Evolutionary conservation across 1,140 invertebrate genomes (phyloP), one percentile per base, ranked within the genome.

Genomic region (Babylonia areolata): DNA sequence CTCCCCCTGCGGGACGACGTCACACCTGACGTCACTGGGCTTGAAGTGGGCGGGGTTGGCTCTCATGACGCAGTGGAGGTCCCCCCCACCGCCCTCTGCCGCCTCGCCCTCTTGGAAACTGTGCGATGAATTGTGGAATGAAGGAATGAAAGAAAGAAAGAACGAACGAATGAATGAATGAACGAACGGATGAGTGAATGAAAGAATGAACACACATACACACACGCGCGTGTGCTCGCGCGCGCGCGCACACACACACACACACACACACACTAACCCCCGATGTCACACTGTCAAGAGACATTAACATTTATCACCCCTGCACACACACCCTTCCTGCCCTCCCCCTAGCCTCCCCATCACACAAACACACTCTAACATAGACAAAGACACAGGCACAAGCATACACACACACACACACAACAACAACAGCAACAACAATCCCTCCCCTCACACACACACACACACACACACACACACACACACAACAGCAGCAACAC

Each of bases 41-140:
- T 88, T 86, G 51, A 90, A 90, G 23, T 86, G 75, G 37, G 79
- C 85, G 0, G 89, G 87, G 75, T 87, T 28, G 5, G 81, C 88
- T 54, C 89, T 83, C 23, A 91, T 71, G 35, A 89, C 58, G 85
- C 89, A 91, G 2, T 75, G 86, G 39, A 90, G 46, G 35, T 85
- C 86, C 1, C 71, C n/a, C n/a, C n/a, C n/a, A n/a, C n/a, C 84
- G 23, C 54, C 73, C 35, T 81, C 54, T n/a, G n/a, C n/a, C n/a
- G n/a, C n/a, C n/a, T n/a, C n/a, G n/a, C n/a, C n/a, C n/a, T n/a
- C n/a, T n/a, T n/a, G n/a, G n/a, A n/a, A n/a, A n/a, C n/a, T n/a
- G n/a, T n/a, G n/a, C n/a, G n/a, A n/a, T n/a, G n/a, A n/a, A n/a
- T n/a, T n/a, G n/a, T n/a, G n/a, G n/a, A n/a, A n/a, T n/a, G n/a